Base-by-base conservation (phyloP, 2,113 vertebrate species). In the Corvus cornix region DNA sequence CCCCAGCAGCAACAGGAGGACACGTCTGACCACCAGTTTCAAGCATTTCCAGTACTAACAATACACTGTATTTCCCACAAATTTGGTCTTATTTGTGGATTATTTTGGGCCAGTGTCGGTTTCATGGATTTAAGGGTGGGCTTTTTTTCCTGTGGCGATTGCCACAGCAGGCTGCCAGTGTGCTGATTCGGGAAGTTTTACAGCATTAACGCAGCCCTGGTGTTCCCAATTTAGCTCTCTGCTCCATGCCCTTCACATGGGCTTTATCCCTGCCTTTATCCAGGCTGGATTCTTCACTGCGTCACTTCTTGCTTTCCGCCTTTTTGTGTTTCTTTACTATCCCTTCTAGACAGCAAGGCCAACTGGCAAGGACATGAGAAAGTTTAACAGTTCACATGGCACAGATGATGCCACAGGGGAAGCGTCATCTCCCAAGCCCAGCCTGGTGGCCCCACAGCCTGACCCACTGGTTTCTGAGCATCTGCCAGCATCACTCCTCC, bases 181-280 rank as follows among this genome's bases (percentile, higher is more conserved):
- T 96, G 92, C 92, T 93, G 91, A 91, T 94, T 90, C 31, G 28
- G 43, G 81, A 83, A 94, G 85, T 79, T 95, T 91, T 67, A 76
- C 60, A 72, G 37, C 72, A 79, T 81, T 92, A 95, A 95, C 14
- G 4, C 76, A 94, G 88, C 64, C 72, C 72, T 59, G 30, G 78
- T 23, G 43, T 79, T 76, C 87, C 67, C 8, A 46, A 68, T 75
- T 94, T 74, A 86, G 94, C 58, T 96, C 80, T 73, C 87, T 85
- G 79, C 37, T 87, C 87, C 2, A 0, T 92, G 87, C 55, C 93
- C 91, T 93, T 96, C 91, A 63, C 67, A 35, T 51, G 5, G 1
- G 95, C 86, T 95, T 88, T 87, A 89, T 87, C 86, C 73, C 89
- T 93, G 72, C 46, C 37, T 37, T 37, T 37, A 46, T 69, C 68